Evolutionary conservation across 2,888 invertebrate species (phyloP).

Genomic region (Himalopsyche kuldschensis): DNA sequence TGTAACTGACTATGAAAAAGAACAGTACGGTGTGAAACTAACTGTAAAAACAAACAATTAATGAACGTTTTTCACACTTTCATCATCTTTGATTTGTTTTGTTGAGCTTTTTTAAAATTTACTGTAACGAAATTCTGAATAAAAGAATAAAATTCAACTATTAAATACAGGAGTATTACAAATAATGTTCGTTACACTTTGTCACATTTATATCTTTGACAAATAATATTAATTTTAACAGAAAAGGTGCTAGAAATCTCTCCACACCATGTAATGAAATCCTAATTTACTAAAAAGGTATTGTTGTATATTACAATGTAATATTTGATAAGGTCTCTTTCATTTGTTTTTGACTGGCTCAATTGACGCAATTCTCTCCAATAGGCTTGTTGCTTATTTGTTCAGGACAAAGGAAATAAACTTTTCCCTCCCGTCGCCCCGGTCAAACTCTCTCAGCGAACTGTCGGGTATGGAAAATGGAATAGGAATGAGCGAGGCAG

Average conservation of each 20-base stretch:
- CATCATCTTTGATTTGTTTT: no score
- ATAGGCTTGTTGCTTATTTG: background rate
- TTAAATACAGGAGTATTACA: no score
- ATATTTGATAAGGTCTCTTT: background rate
- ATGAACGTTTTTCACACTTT: no score
- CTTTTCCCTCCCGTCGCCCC: conserved; percentile 54
- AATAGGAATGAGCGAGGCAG: conserved; percentile 43
- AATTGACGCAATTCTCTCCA: conserved; percentile 6
- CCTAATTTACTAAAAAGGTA: background rate
- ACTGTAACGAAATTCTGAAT: no score
- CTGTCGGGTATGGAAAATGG: conserved; percentile 45
- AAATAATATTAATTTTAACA: no score
- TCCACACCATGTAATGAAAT: background rate
- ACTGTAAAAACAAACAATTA: no score
- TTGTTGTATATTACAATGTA: background rate
- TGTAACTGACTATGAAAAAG: no score
- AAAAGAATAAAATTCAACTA: no score
- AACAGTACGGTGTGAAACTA: no score
- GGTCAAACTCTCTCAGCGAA: conserved; percentile 56
- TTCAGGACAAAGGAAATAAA: conserved; percentile 57
- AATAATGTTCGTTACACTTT: no score
- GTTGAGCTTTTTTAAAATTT: no score
- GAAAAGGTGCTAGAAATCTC: background rate
- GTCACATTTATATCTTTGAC: no score
- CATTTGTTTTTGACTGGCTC: background rate